These are phyloP conservation scores for Lophochroa leadbeateri DNA, from an alignment of 2,113 vertebrate species.

Conservation along the genomic window DNA sequence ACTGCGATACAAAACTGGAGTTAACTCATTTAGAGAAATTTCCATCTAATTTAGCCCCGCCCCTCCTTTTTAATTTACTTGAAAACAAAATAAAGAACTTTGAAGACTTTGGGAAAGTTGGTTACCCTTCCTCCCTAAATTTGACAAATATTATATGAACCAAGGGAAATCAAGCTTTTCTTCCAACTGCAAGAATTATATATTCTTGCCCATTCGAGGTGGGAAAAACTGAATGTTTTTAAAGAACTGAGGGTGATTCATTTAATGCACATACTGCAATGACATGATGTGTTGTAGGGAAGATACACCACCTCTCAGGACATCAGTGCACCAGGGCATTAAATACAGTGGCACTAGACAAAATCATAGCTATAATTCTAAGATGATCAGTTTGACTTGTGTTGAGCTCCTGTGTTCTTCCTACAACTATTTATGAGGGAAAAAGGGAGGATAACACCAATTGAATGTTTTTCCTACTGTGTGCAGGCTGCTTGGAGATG, in stretches of 20 bases:
- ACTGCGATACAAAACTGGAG: background rate
- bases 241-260: background rate
- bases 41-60: rapidly evolving
- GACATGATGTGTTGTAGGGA: background rate
- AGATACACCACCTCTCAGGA: background rate
- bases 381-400: background rate
- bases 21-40: background rate
- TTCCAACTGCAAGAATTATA: background rate
- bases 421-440: background rate
- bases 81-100: background rate
- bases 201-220: background rate
- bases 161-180: background rate
- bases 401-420: background rate
- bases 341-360: background rate
- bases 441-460: background rate
- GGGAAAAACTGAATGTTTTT: background rate
- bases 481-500: slow-evolving; percentile 2
- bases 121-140: background rate
- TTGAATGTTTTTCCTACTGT: background rate
- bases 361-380: background rate
- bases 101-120: background rate
- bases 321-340: background rate
- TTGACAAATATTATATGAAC: background rate
- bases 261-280: background rate
- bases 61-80: background rate